Evolutionary conservation across 1,140 invertebrate genomes (phyloP).

Genomic region (Bombus pascuorum): DNA sequence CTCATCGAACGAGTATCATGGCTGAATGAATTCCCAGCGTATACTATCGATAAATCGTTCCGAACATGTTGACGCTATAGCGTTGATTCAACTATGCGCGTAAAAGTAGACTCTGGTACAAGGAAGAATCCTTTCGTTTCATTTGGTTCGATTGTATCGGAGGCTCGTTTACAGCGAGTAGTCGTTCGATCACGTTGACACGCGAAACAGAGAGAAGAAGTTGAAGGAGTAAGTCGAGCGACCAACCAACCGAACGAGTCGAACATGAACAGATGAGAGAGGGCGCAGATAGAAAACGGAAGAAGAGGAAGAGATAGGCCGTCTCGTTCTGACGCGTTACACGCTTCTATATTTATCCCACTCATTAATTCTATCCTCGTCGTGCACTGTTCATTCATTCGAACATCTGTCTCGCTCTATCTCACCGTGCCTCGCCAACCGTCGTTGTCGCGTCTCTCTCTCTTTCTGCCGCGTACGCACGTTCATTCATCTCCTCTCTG

Average conservation of each 20-base stretch:
- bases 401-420: conserved; percentile 66
- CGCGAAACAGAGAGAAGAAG: conserved; percentile 14
- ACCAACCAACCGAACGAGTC: not conserved
- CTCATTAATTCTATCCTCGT: conserved; percentile 81
- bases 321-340: conserved; percentile 71
- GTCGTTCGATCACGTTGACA: conserved; percentile 15
- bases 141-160: conserved; percentile 15
- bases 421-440: conserved; percentile 37
- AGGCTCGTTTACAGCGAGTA: not conserved
- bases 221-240: not conserved
- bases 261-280: conserved; percentile 23
- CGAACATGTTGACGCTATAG: not conserved
- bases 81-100: conserved; percentile 10
- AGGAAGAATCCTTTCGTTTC: conserved; percentile 39
- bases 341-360: conserved; percentile 80
- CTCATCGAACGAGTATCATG: not conserved
- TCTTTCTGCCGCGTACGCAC: conserved; percentile 68
- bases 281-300: conserved; percentile 28
- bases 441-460: conserved; percentile 60
- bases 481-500: conserved; percentile 78
- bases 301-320: conserved; percentile 32
- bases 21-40: conserved; percentile 18
- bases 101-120: not conserved
- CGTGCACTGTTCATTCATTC: conserved; percentile 80
- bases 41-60: conserved; percentile 8